Conservation (phyloP, 2,888 invertebrate species). For the Trichacis sp. region DNA sequence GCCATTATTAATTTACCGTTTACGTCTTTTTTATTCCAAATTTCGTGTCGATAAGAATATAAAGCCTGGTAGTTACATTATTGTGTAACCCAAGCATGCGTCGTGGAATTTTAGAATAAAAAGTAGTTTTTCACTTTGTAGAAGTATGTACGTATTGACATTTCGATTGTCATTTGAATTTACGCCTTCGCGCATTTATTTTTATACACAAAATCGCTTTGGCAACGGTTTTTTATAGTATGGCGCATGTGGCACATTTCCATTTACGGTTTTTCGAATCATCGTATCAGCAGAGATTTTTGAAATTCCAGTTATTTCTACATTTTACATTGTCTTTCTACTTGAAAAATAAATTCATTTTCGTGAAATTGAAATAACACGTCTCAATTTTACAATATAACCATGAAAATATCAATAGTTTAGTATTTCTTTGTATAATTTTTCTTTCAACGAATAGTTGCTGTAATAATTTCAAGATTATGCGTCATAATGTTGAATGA, state of each 20-base stretch:
- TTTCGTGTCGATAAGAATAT: conserved; percentile 11
- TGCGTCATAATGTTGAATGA: too few relatives aligned
- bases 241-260: conserved; percentile 6
- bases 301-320: too few relatives aligned
- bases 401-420: too few relatives aligned
- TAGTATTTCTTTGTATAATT: too few relatives aligned
- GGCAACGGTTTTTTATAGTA: not conserved
- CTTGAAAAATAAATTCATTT: too few relatives aligned
- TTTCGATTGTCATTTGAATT: conserved; percentile 15
- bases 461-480: too few relatives aligned
- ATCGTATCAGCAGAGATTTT: too few relatives aligned
- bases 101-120: not conserved
- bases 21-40: conserved; percentile 3
- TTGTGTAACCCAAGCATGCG: not conserved
- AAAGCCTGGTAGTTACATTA: not conserved
- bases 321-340: too few relatives aligned
- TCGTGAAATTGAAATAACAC: too few relatives aligned
- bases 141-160: conserved; percentile 12
- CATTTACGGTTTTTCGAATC: not conserved
- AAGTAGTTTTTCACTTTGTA: not conserved
- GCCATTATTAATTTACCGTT: not conserved
- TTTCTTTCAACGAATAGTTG: too few relatives aligned
- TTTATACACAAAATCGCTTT: conserved; percentile 1
- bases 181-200: not conserved
- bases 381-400: too few relatives aligned